Evolutionary conservation across 2,888 invertebrate species (phyloP), one percentile per base, ranked within the genome.

Genomic region (Mayetiola destructor): DNA sequence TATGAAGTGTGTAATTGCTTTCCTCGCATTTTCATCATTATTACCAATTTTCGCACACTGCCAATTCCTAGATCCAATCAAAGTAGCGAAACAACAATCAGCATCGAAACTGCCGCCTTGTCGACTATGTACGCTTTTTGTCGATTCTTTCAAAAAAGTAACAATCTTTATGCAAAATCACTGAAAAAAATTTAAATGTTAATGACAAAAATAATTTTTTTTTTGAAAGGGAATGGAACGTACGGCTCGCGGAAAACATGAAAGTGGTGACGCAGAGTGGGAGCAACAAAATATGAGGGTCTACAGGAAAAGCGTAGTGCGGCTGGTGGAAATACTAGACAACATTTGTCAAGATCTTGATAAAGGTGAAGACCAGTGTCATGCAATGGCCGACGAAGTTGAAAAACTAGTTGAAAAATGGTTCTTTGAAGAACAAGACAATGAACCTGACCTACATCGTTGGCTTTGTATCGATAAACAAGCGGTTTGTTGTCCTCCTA

Each of bases 211-310:
- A 60, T 39, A 16, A 16, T 39, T 56, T 36, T 35, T 56, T 54
- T 57, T 29, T 18, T 55, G 23, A 35, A 35, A 66, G 80, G 92
- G 90, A 2, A 73, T 94, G 61, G 84, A 85, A 60, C 78, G 79
- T 62, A 94, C 93, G 0, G 75, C 83, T n/a, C 80, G 88, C 63
- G 88, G 86, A 12, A 90, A 91, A 69, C 92, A 86, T 72, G 93
- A 89, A 64, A 94, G 94, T 3, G 94, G 94, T 1, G 93, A 94
- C 69, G 81, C 91, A 0, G 90, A 88, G 5, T 94, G 93, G 91
- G 94, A 94, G 68, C 89, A 91, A 69, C 84, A 89, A 66, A 88
- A 89, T 63, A 72, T 89, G 56, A 82, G 83, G 56, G 81, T 83
- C 1, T 94, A 93, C 68, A 80, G 84, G 61, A 84, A 79, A 10